phyloP scores from a whole-genome alignment of 2,797 vertebrate genomes.

The Menidia menidia region DNA sequence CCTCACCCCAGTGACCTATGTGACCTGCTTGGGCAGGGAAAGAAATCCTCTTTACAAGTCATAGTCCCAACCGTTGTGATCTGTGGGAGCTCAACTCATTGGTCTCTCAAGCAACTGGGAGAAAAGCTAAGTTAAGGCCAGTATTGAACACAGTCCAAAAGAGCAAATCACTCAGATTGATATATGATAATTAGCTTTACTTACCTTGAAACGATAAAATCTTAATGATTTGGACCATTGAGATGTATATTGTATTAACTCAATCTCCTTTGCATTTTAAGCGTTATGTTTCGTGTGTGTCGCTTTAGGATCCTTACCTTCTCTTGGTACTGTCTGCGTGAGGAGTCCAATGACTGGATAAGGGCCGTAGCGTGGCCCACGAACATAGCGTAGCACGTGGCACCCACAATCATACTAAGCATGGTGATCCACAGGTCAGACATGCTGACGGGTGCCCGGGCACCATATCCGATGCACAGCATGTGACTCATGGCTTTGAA shows the following conservation, averaged over 20 bases:
- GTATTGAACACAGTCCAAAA: constrained; percentile 37
- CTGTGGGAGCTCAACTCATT: constrained; percentile 37
- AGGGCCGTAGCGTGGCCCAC: constrained; percentile 96
- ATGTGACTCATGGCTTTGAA: constrained; percentile 99
- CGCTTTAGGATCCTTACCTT: constrained; percentile 85
- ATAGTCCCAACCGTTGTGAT: constrained; percentile 58
- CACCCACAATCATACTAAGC: constrained; percentile 98
- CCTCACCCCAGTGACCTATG: constrained; percentile 37
- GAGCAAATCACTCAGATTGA: constrained; percentile 40
- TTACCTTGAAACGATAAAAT: constrained; percentile 46
- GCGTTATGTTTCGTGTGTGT: constrained; percentile 6
- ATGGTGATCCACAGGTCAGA: constrained; percentile 99
- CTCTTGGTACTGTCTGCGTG: constrained; percentile 95
- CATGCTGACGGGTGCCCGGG: constrained; percentile 96
- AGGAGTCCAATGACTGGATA: constrained; percentile 97
- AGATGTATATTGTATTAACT: too few relatives aligned
- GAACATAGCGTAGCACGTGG: constrained; percentile 98
- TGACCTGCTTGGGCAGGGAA: constrained; percentile 36
- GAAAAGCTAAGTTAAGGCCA: constrained; percentile 53
- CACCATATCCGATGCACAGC: constrained; percentile 97
- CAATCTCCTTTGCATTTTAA: neutral
- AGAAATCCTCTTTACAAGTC: constrained; percentile 70
- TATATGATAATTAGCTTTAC: constrained; percentile 38
- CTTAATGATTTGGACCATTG: constrained; percentile 5
- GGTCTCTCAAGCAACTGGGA: constrained; percentile 43